A percentile compares a stretch with the other conserved stretches of the same genome.
Evolutionary conservation across 2,888 invertebrate species (phyloP).

Genomic region (Drosophila nr. perissopoda): DNA sequence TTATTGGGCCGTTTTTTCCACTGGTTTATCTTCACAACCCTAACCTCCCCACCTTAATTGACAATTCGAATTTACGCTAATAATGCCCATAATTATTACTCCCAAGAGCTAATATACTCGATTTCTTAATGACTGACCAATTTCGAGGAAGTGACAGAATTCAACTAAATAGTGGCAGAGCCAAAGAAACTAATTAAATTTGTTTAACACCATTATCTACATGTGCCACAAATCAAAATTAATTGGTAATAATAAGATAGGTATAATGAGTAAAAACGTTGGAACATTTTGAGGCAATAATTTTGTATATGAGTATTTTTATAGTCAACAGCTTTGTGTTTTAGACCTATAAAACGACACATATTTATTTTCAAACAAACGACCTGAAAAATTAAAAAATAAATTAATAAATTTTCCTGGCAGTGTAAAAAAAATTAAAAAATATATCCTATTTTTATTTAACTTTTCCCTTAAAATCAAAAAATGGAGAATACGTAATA

Average conservation of each 20-base stretch:
- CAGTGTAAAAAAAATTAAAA: background rate
- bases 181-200: background rate
- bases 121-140: background rate
- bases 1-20: background rate
- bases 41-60: background rate
- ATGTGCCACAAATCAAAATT: background rate
- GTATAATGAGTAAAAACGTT: background rate
- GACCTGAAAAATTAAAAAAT: background rate
- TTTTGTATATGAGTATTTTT: background rate
- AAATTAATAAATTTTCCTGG: background rate
- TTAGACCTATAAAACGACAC: background rate
- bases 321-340: background rate
- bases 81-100: conserved; percentile 9
- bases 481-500: background rate
- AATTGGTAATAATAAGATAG: background rate
- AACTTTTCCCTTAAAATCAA: background rate
- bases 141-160: background rate
- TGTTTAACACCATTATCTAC: background rate
- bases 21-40: background rate
- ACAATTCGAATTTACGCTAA: conserved; percentile 3
- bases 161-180: background rate
- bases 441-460: background rate
- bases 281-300: background rate
- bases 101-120: background rate
- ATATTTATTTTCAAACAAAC: background rate